Evolutionary conservation across 2,797 vertebrate genomes (phyloP).

Genomic region (Bovichtus diacanthus): DNA sequence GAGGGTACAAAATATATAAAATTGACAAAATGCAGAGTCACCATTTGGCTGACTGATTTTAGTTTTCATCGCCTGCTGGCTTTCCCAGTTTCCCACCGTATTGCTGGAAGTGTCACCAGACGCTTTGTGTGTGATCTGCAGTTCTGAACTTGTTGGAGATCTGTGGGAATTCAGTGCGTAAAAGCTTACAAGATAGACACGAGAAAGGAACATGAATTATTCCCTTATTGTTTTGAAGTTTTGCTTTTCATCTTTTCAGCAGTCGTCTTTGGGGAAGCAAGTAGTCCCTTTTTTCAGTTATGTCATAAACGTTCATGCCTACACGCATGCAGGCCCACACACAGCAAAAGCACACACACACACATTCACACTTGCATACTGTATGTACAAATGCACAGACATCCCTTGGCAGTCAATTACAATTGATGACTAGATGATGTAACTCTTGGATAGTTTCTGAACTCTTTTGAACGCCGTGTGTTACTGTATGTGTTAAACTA

Average conservation of each 20-base stretch:
- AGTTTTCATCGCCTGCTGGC: slow-evolving; percentile 27
- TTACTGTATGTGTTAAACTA: slow-evolving; percentile 1
- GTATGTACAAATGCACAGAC: slow-evolving; percentile 7
- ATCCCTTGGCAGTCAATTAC: slow-evolving; percentile 10
- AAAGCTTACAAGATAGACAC: slow-evolving; percentile 57
- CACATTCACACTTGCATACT: not conserved
- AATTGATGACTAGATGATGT: slow-evolving; percentile 8
- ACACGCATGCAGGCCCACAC: slow-evolving; percentile 29
- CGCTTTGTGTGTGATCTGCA: slow-evolving; percentile 61
- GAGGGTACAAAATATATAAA: not conserved
- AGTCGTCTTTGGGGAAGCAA: slow-evolving; percentile 50
- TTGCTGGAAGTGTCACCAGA: slow-evolving; percentile 57
- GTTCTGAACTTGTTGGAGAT: slow-evolving; percentile 49
- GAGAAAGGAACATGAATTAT: slow-evolving; percentile 61
- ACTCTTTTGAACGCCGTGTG: slow-evolving; percentile 6
- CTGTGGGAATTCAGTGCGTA: slow-evolving; percentile 47
- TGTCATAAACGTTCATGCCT: slow-evolving; percentile 37
- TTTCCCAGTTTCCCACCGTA: slow-evolving; percentile 45
- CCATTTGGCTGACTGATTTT: slow-evolving; percentile 21
- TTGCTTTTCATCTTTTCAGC: slow-evolving; percentile 55
- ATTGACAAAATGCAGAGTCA: slow-evolving; percentile 35
- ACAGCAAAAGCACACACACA: slow-evolving; percentile 11
- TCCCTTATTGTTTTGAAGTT: slow-evolving; percentile 61
- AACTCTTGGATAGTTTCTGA: not conserved
- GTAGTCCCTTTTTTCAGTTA: slow-evolving; percentile 45